Evolutionary conservation across 2,888 invertebrate genomes (phyloP), one percentile per base, ranked within the genome.

Genomic region (Drosophila quinaria): DNA sequence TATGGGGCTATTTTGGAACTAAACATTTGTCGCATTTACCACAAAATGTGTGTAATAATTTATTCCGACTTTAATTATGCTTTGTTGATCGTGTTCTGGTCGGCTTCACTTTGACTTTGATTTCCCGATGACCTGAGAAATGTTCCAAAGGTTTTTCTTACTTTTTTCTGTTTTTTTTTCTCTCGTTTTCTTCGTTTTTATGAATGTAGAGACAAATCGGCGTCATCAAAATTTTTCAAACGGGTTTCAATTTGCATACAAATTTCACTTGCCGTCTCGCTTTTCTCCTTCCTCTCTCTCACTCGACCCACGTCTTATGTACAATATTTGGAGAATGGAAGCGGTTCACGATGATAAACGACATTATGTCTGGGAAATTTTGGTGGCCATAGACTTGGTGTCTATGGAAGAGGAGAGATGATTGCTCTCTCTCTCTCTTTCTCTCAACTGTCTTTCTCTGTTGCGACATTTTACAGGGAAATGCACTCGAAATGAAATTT

Each of bases 191-290:
- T 25, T 33, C 29, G 13, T 42, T 80, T 81, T 89, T 84, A 86
- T 87, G 79, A 81, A 77, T 78, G 73, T 71, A 68, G 90, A 91
- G 92, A 91, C 92, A 91, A 91, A 91, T 91, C 92, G 91, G 92
- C 91, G 91, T 90, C 92, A 81, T 91, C 81, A 90, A 86, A 90
- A 80, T 81, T 81, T 77, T 50, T 15, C 80, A 77, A 89, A 83
- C 91, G 62, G 62, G 74, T 80, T 89, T 74, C 62, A 46, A 85
- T 84, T 85, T 81, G 88, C 88, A 84, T 84, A 85, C 61, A 69
- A 85, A 89, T 74, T 58, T 60, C 58, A 87, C 70, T 68, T 69
- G 85, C 58, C 78, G 60, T 89, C 78, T 66, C 71, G 42, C 52
- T 64, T 19, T 42, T 19, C 10, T 42, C 11, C 4, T 11, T 10